Evolutionary conservation across 2,888 invertebrate genomes (phyloP).

Genomic region (Acanthosepion esculentum): DNA sequence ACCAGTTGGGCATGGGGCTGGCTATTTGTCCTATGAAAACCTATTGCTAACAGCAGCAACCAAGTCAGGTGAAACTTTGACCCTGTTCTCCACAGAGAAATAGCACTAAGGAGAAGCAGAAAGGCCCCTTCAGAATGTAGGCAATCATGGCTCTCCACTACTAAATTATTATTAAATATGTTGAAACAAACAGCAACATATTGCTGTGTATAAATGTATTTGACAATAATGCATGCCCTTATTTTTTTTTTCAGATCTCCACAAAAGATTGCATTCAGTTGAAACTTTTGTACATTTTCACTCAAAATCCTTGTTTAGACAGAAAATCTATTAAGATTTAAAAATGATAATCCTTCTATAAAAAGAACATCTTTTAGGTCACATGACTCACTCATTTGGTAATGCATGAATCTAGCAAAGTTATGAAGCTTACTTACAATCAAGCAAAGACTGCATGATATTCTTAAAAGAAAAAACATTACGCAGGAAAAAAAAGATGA

Average conservation of each 20-base stretch:
- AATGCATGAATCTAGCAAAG: background rate
- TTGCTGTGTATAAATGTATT: background rate
- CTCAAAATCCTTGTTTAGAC: slow-evolving; percentile 10
- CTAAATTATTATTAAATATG: background rate
- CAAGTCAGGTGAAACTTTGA: too few species aligned
- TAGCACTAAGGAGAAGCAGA: too few species aligned
- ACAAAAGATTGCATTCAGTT: background rate
- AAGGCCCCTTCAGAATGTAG: too few species aligned
- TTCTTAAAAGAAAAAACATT: background rate
- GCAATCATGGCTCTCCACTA: too few species aligned
- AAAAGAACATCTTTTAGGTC: background rate
- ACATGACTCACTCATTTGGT: background rate
- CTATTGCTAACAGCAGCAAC: too few species aligned
- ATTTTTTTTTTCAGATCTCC: background rate
- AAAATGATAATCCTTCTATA: background rate
- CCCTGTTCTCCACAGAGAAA: too few species aligned
- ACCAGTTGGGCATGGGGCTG: too few species aligned
- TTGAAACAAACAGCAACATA: background rate
- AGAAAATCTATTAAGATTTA: slow-evolving; percentile 10
- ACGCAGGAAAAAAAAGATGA: too few species aligned
- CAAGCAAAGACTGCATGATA: background rate
- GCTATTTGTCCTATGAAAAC: too few species aligned
- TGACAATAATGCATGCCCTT: background rate
- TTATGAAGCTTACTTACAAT: background rate
- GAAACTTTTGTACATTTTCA: background rate